These are phyloP conservation scores for Artemisiospiza belli DNA, from an alignment of 2,113 vertebrate species.

Conservation along the genomic window DNA sequence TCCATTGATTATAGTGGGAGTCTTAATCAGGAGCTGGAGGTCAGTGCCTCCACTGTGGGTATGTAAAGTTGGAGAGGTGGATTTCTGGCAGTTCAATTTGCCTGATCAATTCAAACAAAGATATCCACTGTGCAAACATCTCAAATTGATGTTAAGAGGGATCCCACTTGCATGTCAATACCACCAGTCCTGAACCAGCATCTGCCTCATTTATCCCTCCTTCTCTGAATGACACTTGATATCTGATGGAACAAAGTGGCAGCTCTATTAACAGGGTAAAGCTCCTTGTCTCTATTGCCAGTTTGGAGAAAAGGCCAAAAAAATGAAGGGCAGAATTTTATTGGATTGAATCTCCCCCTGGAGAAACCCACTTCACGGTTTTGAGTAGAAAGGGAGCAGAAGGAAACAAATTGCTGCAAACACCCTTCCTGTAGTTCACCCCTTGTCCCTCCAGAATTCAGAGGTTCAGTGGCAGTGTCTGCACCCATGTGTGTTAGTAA, in stretches of 20 bases:
- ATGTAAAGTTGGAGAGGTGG: neutral
- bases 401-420: neutral
- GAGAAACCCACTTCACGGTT: neutral
- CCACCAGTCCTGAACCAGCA: neutral
- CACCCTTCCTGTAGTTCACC: rapidly evolving
- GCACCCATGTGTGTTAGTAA: neutral
- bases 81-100: neutral
- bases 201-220: neutral
- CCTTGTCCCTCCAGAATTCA: neutral
- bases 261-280: neutral
- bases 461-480: neutral
- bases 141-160: neutral
- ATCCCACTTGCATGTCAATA: neutral
- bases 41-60: neutral
- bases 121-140: neutral
- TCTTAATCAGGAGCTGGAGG: slow-evolving; percentile 24
- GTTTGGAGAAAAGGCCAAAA: neutral
- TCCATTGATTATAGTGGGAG: neutral
- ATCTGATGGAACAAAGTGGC: neutral
- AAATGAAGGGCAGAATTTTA: neutral
- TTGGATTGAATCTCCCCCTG: neutral
- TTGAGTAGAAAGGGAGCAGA: neutral
- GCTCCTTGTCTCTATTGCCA: neutral
- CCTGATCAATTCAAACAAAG: neutral
- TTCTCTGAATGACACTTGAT: neutral